Conservation (phyloP, 2,797 vertebrate species). For the Menidia menidia region DNA sequence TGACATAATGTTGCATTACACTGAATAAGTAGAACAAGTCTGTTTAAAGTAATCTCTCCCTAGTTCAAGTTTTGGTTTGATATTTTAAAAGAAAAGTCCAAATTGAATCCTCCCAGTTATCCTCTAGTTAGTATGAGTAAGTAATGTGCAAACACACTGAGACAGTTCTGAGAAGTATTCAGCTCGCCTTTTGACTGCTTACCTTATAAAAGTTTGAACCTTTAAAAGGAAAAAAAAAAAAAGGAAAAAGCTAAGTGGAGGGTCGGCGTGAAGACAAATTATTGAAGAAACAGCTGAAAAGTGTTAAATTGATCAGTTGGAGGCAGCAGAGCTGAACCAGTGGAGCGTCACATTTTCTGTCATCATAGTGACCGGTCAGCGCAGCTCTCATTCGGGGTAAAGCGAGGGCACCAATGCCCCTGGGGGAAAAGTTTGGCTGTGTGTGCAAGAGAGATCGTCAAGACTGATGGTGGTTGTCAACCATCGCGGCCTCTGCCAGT, state of each 20-base stretch:
- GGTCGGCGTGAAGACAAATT: not conserved
- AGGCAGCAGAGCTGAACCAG: not conserved
- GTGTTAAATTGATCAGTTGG: constrained; percentile 1
- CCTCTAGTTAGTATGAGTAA: too few species aligned
- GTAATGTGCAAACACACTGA: too few species aligned
- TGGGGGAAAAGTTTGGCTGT: constrained; percentile 33
- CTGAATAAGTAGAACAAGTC: too few species aligned
- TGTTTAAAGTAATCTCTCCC: too few species aligned
- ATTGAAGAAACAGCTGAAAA: not conserved
- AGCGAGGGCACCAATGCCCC: constrained; percentile 64
- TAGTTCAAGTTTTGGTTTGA: too few species aligned
- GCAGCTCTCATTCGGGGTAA: constrained; percentile 61
- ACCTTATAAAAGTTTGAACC: not conserved
- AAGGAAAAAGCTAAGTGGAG: not conserved
- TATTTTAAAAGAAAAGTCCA: too few species aligned
- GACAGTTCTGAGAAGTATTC: too few species aligned
- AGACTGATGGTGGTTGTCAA: constrained; percentile 75
- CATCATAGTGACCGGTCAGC: constrained; percentile 61
- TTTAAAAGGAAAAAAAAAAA: too few species aligned
- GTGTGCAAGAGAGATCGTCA: constrained; percentile 29
- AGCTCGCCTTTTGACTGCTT: too few species aligned
- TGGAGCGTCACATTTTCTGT: constrained; percentile 42
- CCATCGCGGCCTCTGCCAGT: constrained; percentile 46
- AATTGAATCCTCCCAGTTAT: too few species aligned
- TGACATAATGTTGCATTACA: too few species aligned